Evolutionary conservation across 2,888 invertebrate genomes (phyloP).

Genomic region (Lepeophtheirus nordmannii): DNA sequence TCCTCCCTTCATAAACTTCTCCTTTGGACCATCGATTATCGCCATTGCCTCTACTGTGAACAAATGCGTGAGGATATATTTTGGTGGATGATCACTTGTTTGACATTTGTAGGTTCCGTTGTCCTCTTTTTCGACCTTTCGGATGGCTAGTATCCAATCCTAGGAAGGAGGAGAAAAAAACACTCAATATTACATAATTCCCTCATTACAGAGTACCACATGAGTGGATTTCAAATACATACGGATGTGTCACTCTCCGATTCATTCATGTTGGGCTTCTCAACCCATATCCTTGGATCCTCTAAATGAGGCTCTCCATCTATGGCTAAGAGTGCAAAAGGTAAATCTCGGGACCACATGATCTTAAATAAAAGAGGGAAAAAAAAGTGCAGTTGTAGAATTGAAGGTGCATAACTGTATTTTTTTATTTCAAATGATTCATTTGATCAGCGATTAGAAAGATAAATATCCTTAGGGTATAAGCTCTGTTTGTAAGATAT

Average conservation of each 20-base stretch:
- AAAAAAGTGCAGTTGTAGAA: not conserved
- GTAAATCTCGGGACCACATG: constrained; percentile 18
- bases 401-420: no score
- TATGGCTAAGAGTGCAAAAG: constrained; percentile 12
- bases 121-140: not conserved
- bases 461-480: no score
- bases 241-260: not conserved
- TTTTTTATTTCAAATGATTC: no score
- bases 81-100: constrained; percentile 13
- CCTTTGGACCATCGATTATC: constrained; percentile 12
- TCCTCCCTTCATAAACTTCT: constrained; percentile 10
- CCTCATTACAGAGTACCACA: no score
- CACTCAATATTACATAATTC: no score
- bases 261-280: constrained; percentile 6
- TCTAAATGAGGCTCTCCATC: constrained; percentile 9
- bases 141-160: constrained; percentile 14
- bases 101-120: constrained; percentile 16
- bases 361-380: not conserved
- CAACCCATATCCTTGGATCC: constrained; percentile 16
- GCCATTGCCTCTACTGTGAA: constrained; percentile 13
- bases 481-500: no score
- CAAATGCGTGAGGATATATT: constrained; percentile 7
- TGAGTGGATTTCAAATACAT: not conserved
- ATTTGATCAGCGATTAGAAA: no score
- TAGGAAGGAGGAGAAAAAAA: not conserved